phyloP scores from a whole-genome alignment of 1,140 invertebrate genomes.

The Matsumurasca onukii region DNA sequence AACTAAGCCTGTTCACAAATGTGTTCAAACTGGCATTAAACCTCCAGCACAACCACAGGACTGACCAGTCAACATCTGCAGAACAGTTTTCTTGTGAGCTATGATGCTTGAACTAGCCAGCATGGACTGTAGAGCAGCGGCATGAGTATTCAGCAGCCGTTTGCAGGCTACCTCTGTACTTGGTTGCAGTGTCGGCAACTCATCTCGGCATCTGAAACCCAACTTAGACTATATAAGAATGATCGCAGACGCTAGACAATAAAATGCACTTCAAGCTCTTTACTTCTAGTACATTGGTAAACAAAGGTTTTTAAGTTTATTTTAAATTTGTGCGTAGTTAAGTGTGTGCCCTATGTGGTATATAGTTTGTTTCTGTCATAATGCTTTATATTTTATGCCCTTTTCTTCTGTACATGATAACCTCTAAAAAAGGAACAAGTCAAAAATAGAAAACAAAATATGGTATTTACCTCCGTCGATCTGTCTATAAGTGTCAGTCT shows the following conservation, averaged over 20 bases:
- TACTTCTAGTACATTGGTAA: not conserved
- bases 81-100: constrained; percentile 1
- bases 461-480: too few species aligned
- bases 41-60: too few species aligned
- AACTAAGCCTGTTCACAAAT: too few species aligned
- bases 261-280: not conserved
- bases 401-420: not conserved
- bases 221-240: not conserved
- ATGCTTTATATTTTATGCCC: not conserved
- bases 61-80: not conserved
- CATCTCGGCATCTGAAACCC: not conserved
- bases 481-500: too few species aligned
- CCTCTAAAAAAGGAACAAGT: too few species aligned
- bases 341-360: not conserved
- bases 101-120: not conserved
- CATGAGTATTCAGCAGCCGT: not conserved
- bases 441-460: too few species aligned
- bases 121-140: not conserved
- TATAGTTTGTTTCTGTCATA: not conserved
- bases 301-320: not conserved
- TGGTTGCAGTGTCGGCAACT: not conserved
- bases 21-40: too few species aligned
- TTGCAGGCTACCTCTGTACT: constrained; percentile 11
- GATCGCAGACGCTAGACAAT: not conserved
- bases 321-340: not conserved